Evolutionary conservation across 2,113 vertebrate genomes (phyloP).

Genomic region (Axis porcinus): DNA sequence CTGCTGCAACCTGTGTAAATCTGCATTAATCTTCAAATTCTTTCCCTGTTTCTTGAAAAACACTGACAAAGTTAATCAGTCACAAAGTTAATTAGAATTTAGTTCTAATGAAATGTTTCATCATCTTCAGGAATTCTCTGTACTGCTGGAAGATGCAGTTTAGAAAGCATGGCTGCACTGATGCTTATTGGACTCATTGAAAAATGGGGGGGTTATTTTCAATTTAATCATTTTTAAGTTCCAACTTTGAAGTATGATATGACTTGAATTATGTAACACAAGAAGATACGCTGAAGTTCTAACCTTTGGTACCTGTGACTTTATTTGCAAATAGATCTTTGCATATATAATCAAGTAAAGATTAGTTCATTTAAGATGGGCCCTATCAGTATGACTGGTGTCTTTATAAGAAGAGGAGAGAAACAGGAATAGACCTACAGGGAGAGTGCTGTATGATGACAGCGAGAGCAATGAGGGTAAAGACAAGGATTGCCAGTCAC

Average conservation of each 20-base stretch:
- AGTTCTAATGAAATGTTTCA: constrained; percentile 19
- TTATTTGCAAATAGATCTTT: not conserved
- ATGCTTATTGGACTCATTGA: constrained; percentile 43
- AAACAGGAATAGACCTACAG: not conserved
- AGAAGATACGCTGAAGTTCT: not conserved
- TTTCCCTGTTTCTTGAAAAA: constrained; percentile 6
- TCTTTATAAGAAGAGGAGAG: not conserved
- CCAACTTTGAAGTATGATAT: not conserved
- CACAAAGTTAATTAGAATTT: constrained; percentile 44
- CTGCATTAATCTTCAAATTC: constrained; percentile 30
- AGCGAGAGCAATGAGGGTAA: not conserved
- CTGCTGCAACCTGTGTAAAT: not conserved
- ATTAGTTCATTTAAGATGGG: not conserved
- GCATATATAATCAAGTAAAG: not conserved
- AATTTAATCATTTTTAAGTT: constrained; percentile 14
- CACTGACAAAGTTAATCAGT: constrained; percentile 18
- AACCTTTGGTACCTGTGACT: not conserved
- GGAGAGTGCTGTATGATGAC: not conserved
- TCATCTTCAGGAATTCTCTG: constrained; percentile 36
- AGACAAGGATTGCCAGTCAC: not conserved
- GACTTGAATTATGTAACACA: not conserved
- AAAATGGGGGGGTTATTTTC: not conserved
- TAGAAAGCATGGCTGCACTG: not conserved
- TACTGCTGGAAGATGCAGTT: not conserved
- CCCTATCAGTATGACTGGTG: not conserved